phyloP scores from a whole-genome alignment of 2,888 invertebrate species.

The Prosopocoilus inquinatus region DNA sequence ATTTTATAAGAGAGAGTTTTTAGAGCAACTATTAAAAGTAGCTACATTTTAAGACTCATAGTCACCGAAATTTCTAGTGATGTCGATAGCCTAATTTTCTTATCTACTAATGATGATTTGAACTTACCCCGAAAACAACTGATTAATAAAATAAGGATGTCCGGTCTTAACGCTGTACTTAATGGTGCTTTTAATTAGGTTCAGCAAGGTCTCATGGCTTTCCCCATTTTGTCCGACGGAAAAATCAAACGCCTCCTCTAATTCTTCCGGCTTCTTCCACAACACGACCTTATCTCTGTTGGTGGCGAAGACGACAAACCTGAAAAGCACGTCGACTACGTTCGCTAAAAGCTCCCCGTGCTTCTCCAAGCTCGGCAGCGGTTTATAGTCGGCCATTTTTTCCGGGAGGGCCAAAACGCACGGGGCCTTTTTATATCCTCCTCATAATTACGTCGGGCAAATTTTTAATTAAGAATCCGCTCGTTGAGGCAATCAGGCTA shows the following conservation, averaged over 20 bases:
- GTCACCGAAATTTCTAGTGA: too few relatives aligned
- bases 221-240: conserved; percentile 45
- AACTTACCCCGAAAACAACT: conserved; percentile 56
- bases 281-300: conserved; percentile 52
- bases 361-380: conserved; percentile 42
- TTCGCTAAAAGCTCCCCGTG: conserved; percentile 49
- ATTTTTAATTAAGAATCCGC: too few relatives aligned
- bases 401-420: background rate
- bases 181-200: conserved; percentile 51
- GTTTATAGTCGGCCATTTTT: conserved; percentile 41
- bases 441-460: too few relatives aligned
- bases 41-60: too few relatives aligned
- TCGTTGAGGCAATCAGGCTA: too few relatives aligned
- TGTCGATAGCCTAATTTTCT: too few relatives aligned
- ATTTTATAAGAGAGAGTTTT: too few relatives aligned
- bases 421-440: too few relatives aligned
- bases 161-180: conserved; percentile 60
- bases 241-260: conserved; percentile 50
- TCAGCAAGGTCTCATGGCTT: conserved; percentile 49
- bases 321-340: conserved; percentile 47
- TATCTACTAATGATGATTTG: background rate
- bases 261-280: conserved; percentile 54
- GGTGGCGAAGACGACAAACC: conserved; percentile 49
- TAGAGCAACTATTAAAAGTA: too few relatives aligned
- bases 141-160: conserved; percentile 59